These are phyloP conservation scores for Aratinga solstitialis DNA, from an alignment of 2,797 vertebrate genomes.

Conservation along the genomic window DNA sequence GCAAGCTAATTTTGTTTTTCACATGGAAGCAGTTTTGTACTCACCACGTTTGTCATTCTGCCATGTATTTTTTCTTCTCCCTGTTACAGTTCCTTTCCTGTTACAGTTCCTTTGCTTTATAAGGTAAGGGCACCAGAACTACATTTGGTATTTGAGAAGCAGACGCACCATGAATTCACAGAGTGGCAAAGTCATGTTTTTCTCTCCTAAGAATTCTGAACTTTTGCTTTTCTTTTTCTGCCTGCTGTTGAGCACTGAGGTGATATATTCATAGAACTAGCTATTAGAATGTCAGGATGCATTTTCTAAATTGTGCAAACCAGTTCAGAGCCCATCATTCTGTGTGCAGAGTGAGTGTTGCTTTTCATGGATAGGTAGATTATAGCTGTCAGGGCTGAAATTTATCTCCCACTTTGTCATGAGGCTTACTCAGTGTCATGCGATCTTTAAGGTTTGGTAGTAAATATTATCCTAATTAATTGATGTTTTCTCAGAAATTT, in stretches of 20 bases:
- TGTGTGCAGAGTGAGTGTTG: not conserved
- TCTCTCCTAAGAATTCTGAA: not conserved
- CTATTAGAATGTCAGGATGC: not conserved
- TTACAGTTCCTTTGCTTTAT: not conserved
- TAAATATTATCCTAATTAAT: not conserved
- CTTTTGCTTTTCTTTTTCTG: not conserved
- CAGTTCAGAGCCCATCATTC: not conserved
- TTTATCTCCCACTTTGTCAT: not conserved
- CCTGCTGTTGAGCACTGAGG: not conserved
- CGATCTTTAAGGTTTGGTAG: not conserved
- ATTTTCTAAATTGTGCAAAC: constrained; percentile 31
- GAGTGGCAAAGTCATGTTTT: not conserved
- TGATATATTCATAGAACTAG: constrained; percentile 16
- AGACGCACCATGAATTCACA: not conserved
- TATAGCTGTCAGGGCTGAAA: not conserved
- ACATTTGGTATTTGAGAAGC: not conserved
- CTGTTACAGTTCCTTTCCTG: not conserved
- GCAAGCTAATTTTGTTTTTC: not conserved
- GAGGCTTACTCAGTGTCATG: not conserved
- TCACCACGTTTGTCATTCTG: not conserved
- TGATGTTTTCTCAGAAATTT: not conserved
- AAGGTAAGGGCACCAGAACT: not conserved
- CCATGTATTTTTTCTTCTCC: not conserved
- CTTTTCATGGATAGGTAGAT: not conserved
- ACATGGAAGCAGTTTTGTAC: not conserved